Evolutionary conservation across 2,888 invertebrate genomes (phyloP).

Genomic region (Steinernema hermaphroditum): DNA sequence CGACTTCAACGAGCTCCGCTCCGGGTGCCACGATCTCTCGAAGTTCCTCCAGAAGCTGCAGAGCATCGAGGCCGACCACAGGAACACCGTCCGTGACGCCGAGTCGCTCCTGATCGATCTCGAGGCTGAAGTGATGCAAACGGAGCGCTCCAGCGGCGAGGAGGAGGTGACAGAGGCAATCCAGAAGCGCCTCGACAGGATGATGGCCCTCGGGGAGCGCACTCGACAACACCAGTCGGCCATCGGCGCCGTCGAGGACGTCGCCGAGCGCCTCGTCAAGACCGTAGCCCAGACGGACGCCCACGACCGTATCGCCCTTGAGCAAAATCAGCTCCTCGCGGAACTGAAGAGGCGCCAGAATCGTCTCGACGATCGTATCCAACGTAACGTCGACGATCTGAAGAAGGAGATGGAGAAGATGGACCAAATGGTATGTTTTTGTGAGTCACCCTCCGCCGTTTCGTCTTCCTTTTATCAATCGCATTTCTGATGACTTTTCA

Average conservation of each 20-base stretch:
- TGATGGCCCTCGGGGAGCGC: constrained; percentile 27
- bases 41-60: constrained; percentile 39
- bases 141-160: constrained; percentile 31
- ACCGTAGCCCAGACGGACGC: constrained; percentile 22
- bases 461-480: neutral
- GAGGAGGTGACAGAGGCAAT: constrained; percentile 31
- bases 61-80: constrained; percentile 37
- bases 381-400: constrained; percentile 36
- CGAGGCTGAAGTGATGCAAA: constrained; percentile 27
- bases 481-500: constrained; percentile 2
- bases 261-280: neutral
- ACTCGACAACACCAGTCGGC: constrained; percentile 4
- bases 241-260: constrained; percentile 1
- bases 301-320: constrained; percentile 12
- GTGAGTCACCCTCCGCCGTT: constrained; percentile 23
- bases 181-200: constrained; percentile 21
- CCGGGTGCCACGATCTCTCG: constrained; percentile 29
- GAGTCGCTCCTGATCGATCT: constrained; percentile 23
- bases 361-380: constrained; percentile 31
- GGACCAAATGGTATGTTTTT: constrained; percentile 34
- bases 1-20: constrained; percentile 3
- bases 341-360: constrained; percentile 29
- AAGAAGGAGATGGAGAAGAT: constrained; percentile 46
- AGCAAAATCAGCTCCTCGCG: constrained; percentile 12
- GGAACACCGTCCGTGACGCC: neutral